Conservation (phyloP, 2,888 invertebrate genomes). For the Ornithoptera priamus region DNA sequence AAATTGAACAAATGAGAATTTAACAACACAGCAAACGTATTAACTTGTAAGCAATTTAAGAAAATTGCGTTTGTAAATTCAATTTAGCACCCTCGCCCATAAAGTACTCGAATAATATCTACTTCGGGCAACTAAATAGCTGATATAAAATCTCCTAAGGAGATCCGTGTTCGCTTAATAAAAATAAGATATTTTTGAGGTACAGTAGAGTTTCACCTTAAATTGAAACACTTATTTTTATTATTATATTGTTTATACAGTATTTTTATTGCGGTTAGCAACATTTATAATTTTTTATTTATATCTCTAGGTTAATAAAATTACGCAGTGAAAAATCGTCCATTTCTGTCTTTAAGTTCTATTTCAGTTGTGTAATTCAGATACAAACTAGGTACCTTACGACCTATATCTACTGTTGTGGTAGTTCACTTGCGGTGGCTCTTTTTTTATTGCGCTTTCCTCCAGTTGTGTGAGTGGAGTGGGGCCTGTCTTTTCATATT, state of each 20-base stretch:
- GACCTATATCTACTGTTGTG: too few relatives aligned
- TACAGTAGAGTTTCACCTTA: background rate
- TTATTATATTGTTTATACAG: background rate
- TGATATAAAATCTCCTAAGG: conserved; percentile 15
- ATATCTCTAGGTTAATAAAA: too few relatives aligned
- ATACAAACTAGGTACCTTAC: too few relatives aligned
- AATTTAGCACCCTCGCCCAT: conserved; percentile 10
- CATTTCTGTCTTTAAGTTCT: too few relatives aligned
- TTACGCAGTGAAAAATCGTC: too few relatives aligned
- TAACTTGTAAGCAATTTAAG: background rate
- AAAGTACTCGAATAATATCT: conserved; percentile 14
- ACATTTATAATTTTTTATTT: too few relatives aligned
- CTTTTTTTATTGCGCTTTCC: too few relatives aligned
- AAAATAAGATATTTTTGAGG: background rate
- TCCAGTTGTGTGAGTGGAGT: too few relatives aligned
- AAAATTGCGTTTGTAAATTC: conserved; percentile 20
- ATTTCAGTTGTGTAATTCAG: too few relatives aligned
- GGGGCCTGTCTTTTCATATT: too few relatives aligned
- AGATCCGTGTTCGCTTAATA: conserved; percentile 6
- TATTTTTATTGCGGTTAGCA: too few relatives aligned
- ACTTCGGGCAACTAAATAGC: conserved; percentile 19
- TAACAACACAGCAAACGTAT: background rate
- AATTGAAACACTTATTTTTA: background rate
- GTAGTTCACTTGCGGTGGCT: too few relatives aligned
- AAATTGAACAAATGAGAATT: background rate